Evolutionary conservation across 2,888 invertebrate species (phyloP).

Genomic region (Escarpia spicata): DNA sequence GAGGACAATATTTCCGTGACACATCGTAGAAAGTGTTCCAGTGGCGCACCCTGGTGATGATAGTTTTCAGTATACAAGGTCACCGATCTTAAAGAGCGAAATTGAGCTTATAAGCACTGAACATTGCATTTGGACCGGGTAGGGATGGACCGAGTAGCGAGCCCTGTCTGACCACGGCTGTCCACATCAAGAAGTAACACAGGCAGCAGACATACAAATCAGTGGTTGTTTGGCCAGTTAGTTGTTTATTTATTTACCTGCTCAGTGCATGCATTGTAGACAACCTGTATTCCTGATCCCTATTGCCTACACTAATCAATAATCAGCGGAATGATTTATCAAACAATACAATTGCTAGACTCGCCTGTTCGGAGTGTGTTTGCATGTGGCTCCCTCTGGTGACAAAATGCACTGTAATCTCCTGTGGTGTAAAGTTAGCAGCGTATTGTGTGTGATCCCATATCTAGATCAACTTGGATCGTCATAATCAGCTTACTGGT

Average conservation of each 20-base stretch:
- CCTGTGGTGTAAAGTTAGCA: neutral
- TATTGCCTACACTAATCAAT: neutral
- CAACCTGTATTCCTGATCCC: neutral
- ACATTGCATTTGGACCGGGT: neutral
- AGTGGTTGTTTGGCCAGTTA: neutral
- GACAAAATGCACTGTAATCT: neutral
- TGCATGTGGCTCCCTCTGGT: neutral
- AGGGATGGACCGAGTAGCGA: neutral
- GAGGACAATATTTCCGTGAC: no score
- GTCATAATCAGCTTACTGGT: neutral
- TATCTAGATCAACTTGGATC: neutral
- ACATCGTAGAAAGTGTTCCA: no score
- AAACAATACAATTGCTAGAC: neutral
- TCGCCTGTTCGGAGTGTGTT: neutral
- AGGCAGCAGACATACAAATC: neutral
- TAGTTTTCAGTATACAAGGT: no score
- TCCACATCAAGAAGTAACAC: neutral
- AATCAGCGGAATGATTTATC: neutral
- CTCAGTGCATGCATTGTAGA: neutral
- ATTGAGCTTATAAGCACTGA: no score
- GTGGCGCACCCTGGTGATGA: no score
- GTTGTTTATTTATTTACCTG: neutral
- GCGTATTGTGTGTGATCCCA: no score
- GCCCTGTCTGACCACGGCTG: neutral
- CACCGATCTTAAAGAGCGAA: no score